phyloP scores from a whole-genome alignment of 2,113 vertebrate species.

The Okapia johnstoni region DNA sequence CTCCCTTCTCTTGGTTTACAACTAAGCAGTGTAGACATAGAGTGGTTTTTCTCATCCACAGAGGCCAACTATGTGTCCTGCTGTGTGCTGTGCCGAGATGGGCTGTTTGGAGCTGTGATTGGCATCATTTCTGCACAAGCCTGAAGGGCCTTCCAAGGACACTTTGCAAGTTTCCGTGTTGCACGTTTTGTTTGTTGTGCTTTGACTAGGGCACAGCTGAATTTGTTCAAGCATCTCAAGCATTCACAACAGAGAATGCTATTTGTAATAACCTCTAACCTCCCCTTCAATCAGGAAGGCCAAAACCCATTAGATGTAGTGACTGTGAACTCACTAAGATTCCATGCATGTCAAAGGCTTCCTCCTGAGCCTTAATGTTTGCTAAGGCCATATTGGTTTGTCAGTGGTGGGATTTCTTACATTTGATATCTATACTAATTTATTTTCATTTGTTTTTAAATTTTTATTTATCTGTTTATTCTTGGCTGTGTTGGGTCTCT shows the following conservation, averaged over 20 bases:
- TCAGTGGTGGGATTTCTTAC: background rate
- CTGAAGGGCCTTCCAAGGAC: background rate
- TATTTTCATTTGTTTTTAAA: background rate
- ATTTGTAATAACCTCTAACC: background rate
- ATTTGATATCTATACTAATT: background rate
- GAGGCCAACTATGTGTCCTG: background rate
- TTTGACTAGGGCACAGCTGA: background rate
- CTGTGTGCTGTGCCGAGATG: accelerated
- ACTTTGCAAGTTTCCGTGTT: background rate
- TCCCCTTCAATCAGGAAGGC: background rate
- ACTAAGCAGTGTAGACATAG: accelerated
- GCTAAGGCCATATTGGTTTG: background rate
- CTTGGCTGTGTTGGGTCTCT: background rate
- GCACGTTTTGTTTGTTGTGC: background rate
- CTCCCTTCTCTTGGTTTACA: background rate
- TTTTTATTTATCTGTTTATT: background rate
- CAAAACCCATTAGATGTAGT: background rate
- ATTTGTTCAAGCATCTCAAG: background rate
- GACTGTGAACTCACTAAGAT: background rate
- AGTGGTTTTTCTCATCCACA: background rate
- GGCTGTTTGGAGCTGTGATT: accelerated
- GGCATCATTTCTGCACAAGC: accelerated
- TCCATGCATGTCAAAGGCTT: too few relatives aligned
- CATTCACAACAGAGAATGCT: background rate
- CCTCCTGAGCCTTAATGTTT: background rate